Evolutionary conservation across 2,113 vertebrate species (phyloP).

Genomic region (Aepyceros melampus): DNA sequence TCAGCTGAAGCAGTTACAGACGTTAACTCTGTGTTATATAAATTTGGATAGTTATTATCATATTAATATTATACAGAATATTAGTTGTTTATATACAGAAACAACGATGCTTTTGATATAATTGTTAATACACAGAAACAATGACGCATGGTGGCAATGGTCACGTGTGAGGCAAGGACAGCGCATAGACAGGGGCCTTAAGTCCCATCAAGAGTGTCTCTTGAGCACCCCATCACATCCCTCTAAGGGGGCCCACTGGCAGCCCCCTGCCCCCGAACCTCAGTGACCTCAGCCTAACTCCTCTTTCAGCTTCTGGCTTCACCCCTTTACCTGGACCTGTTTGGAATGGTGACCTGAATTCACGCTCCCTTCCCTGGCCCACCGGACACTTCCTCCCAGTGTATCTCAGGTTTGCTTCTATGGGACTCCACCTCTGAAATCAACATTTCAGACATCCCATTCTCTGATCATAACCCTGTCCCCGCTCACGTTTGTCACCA

Average conservation of each 20-base stretch:
- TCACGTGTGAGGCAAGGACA: background rate
- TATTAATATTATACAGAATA: background rate
- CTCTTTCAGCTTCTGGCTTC: background rate
- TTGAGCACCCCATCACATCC: fast-evolving
- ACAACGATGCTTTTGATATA: fast-evolving
- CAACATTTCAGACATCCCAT: background rate
- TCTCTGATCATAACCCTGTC: background rate
- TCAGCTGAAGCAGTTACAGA: background rate
- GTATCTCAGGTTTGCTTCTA: background rate
- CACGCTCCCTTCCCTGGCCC: background rate
- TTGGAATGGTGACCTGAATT: background rate
- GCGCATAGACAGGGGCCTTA: no score
- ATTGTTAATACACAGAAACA: background rate
- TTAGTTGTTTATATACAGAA: background rate
- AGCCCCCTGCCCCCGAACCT: background rate
- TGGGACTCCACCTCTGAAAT: background rate
- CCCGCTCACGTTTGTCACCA: background rate
- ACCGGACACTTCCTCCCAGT: background rate
- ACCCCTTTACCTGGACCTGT: background rate
- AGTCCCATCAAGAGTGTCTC: background rate
- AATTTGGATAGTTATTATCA: background rate
- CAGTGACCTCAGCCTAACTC: background rate
- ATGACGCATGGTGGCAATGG: background rate
- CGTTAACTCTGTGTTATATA: no score
- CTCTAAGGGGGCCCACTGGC: background rate